These are phyloP conservation scores for Cylindroiulus punctatus DNA, from an alignment of 2,888 invertebrate genomes.

Conservation along the genomic window DNA sequence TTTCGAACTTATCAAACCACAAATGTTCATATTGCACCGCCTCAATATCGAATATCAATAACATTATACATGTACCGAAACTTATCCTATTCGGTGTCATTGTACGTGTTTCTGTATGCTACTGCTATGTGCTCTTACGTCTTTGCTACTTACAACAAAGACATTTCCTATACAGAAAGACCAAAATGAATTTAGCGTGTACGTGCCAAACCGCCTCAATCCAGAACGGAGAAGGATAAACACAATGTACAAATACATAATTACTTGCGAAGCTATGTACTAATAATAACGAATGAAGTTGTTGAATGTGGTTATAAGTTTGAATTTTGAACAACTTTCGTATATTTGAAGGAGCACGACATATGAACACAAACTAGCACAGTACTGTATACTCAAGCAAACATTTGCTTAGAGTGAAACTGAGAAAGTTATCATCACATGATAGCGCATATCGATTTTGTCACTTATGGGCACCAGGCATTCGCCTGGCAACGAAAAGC, in stretches of 20 bases:
- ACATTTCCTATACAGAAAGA: not conserved
- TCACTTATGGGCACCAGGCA: constrained; percentile 6
- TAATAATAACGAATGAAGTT: not conserved
- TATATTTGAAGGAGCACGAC: not conserved
- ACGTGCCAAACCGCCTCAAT: not conserved
- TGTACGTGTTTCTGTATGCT: no score
- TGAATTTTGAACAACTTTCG: not conserved
- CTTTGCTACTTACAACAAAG: not conserved
- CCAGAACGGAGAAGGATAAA: not conserved
- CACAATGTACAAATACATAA: not conserved
- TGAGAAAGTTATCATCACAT: not conserved
- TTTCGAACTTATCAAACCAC: not conserved
- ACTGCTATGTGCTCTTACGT: not conserved
- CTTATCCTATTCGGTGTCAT: not conserved
- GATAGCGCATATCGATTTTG: not conserved
- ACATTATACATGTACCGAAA: not conserved
- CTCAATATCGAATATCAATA: constrained; percentile 36
- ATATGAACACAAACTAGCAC: not conserved
- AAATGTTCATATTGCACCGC: not conserved
- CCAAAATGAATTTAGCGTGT: not conserved
- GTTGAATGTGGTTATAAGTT: not conserved
- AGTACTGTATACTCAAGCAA: not conserved
- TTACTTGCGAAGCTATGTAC: not conserved
- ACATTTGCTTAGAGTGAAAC: not conserved
- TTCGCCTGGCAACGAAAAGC: constrained; percentile 11